Percentiles rank a stretch among this genome's conserved stretches.
Conservation (phyloP, 2,113 vertebrate genomes). For the Erythrolamprus reginae region DNA sequence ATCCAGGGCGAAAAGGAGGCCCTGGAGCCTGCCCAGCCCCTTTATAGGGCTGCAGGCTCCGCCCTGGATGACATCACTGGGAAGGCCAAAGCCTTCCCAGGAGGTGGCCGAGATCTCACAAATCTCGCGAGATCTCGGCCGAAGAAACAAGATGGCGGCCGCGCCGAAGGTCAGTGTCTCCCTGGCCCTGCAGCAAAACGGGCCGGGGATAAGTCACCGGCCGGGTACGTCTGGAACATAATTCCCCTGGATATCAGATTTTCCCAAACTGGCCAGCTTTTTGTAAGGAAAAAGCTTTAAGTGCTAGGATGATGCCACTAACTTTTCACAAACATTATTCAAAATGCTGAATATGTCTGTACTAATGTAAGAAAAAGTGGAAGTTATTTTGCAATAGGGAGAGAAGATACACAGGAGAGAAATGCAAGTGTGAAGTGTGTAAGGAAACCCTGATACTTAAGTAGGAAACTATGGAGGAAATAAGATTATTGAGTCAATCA, state of each 20-base stretch:
- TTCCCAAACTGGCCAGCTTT: background rate
- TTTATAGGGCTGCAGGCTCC: too few relatives aligned
- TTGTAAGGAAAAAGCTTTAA: background rate
- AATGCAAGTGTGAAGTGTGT: background rate
- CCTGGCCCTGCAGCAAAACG: too few relatives aligned
- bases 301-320: background rate
- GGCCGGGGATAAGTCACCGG: too few relatives aligned
- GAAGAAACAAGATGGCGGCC: too few relatives aligned
- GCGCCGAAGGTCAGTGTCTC: too few relatives aligned
- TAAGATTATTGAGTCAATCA: background rate
- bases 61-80: too few relatives aligned
- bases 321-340: background rate
- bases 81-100: too few relatives aligned
- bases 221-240: too few relatives aligned
- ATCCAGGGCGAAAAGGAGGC: too few relatives aligned
- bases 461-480: background rate
- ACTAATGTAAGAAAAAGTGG: background rate
- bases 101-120: too few relatives aligned
- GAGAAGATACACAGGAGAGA: background rate
- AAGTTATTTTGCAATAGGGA: background rate
- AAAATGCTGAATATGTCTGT: background rate
- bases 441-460: background rate
- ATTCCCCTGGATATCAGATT: background rate
- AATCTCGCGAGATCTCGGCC: too few relatives aligned
- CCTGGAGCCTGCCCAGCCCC: too few relatives aligned